Conservation (phyloP, 2,797 vertebrate species). For the Notolepis coatsorum region DNA sequence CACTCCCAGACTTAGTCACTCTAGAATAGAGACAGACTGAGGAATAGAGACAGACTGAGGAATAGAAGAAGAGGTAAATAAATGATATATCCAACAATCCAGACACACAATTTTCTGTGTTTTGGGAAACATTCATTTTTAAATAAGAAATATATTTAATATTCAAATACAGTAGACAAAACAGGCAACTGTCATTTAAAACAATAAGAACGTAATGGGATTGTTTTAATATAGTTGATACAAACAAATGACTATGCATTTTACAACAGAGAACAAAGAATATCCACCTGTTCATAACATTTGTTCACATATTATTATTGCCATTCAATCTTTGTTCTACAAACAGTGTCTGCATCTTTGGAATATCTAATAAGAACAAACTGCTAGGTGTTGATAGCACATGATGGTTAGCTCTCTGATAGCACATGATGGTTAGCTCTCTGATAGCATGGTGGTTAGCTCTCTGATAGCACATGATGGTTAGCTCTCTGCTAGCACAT, state of each 20-base stretch:
- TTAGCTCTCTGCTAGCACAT: no score
- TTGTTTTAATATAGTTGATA: constrained; percentile 19
- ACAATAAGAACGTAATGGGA: not conserved
- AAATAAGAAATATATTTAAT: not conserved
- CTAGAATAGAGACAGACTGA: constrained; percentile 32
- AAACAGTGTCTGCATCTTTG: no score
- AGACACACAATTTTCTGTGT: constrained; percentile 48
- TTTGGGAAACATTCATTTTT: not conserved
- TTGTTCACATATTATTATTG: no score
- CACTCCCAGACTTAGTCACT: no score
- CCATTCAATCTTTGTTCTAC: no score
- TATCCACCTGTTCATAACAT: constrained; percentile 1
- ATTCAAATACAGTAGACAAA: not conserved
- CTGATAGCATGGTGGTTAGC: no score
- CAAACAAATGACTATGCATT: constrained; percentile 10
- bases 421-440: no score
- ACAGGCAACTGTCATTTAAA: not conserved
- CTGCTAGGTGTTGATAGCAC: no score
- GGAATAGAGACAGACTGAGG: constrained; percentile 33
- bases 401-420: no score
- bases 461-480: no score
- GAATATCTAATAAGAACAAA: no score
- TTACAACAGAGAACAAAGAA: constrained; percentile 8
- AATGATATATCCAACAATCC: constrained; percentile 20
- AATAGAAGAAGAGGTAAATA: not conserved